These are phyloP conservation scores for Lepas anatifera DNA, from an alignment of 2,888 invertebrate species.

Conservation along the genomic window DNA sequence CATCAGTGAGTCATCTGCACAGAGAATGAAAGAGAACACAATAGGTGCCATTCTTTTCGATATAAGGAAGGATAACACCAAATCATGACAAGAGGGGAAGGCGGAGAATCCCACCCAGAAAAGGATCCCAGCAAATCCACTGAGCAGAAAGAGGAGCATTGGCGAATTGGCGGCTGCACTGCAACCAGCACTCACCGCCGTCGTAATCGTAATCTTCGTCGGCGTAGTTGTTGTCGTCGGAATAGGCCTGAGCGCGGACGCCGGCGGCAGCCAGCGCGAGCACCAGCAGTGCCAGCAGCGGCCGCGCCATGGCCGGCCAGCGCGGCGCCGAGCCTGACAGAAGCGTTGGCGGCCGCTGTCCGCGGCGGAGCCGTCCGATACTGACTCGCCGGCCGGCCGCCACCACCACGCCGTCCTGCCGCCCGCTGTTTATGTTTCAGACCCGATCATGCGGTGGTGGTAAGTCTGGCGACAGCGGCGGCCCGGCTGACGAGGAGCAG, in stretches of 20 bases:
- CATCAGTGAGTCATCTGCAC: too few species aligned
- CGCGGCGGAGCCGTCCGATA: neutral
- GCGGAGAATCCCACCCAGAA: too few species aligned
- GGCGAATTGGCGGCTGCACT: too few species aligned
- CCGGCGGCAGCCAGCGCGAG: constrained; percentile 13
- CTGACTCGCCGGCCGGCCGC: constrained; percentile 24
- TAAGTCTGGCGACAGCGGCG: neutral
- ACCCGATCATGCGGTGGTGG: neutral
- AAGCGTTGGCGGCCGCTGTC: neutral
- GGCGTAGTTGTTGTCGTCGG: constrained; percentile 26
- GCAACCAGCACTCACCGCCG: neutral
- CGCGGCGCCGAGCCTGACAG: constrained; percentile 13
- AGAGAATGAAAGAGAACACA: too few species aligned
- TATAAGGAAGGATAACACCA: too few species aligned
- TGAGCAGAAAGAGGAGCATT: too few species aligned
- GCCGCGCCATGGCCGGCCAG: constrained; percentile 16
- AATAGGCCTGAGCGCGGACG: constrained; percentile 14
- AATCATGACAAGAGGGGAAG: too few species aligned
- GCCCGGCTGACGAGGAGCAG: neutral
- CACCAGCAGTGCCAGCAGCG: constrained; percentile 17
- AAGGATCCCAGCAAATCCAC: too few species aligned
- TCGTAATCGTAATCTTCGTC: constrained; percentile 23
- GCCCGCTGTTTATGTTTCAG: neutral
- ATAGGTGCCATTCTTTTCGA: too few species aligned
- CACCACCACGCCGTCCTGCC: constrained; percentile 34